These are phyloP conservation scores for Camelus dromedarius DNA, from an alignment of 2,113 vertebrate genomes.

Conservation along the genomic window DNA sequence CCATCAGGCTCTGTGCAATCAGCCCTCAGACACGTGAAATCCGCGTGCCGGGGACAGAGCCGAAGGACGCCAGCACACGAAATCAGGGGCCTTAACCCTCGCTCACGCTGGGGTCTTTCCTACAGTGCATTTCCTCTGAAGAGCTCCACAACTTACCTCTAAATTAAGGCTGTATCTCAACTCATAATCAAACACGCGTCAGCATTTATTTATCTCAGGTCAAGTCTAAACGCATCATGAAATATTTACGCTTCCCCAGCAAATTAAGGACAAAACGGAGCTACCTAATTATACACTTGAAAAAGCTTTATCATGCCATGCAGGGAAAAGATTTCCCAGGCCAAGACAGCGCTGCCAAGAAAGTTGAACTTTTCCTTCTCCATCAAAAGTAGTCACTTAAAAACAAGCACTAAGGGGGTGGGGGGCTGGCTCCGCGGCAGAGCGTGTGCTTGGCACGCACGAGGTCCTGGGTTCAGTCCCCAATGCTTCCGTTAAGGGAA, in stretches of 20 bases:
- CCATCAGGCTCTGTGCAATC: not conserved
- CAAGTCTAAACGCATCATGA: not conserved
- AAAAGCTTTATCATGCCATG: not conserved
- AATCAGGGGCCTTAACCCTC: not conserved
- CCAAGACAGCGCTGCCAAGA: not conserved
- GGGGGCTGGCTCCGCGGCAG: no score
- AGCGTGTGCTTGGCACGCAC: no score
- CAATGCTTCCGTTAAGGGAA: no score
- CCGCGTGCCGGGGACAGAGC: not conserved
- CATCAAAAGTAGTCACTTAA: not conserved
- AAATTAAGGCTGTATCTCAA: not conserved
- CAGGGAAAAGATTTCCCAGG: not conserved
- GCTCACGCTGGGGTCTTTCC: not conserved
- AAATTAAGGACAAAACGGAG: constrained; percentile 19
- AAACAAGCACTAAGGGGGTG: no score
- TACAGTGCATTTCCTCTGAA: not conserved
- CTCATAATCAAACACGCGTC: not conserved
- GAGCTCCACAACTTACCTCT: not conserved
- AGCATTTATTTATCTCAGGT: constrained; percentile 20
- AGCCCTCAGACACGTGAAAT: not conserved
- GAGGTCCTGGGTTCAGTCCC: no score
- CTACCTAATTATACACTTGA: not conserved
- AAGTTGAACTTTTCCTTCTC: not conserved
- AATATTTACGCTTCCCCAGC: not conserved
- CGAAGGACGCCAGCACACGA: not conserved